Conservation (phyloP, 2,888 invertebrate species). For the Ommatoiulus sabulosus region DNA sequence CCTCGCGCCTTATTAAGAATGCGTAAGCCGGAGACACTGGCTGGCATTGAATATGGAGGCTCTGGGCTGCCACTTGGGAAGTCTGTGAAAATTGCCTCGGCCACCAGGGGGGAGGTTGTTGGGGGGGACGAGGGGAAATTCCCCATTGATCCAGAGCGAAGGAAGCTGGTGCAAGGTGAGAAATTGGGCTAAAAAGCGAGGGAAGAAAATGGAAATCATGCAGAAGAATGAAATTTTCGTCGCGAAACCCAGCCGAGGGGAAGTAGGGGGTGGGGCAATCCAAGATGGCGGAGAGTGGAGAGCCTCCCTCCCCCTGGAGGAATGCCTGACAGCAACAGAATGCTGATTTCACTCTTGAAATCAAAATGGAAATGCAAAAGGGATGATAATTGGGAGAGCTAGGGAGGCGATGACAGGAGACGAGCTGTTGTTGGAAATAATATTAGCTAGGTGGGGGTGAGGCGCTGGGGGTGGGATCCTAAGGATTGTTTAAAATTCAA, state of each 20-base stretch:
- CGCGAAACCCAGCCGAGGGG: background rate
- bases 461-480: background rate
- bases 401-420: conserved; percentile 10
- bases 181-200: background rate
- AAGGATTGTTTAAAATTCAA: background rate
- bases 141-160: background rate
- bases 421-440: conserved; percentile 6
- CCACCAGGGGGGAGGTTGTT: background rate
- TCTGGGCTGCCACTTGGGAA: background rate
- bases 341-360: conserved; percentile 11
- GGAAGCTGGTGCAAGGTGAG: background rate
- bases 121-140: background rate
- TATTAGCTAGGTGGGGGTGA: background rate
- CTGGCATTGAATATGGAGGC: background rate
- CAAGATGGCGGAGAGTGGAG: background rate
- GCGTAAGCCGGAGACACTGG: background rate
- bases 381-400: conserved; percentile 19
- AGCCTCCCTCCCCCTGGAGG: background rate
- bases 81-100: background rate
- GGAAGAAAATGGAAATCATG: conserved; percentile 19
- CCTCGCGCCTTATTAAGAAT: too few species aligned
- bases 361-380: conserved; percentile 2
- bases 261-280: background rate
- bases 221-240: background rate
- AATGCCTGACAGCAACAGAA: background rate